Percentiles rank a stretch among this genome's conserved stretches.
phyloP scores from a whole-genome alignment of 2,888 invertebrate genomes.

The Lymantria monacha region DNA sequence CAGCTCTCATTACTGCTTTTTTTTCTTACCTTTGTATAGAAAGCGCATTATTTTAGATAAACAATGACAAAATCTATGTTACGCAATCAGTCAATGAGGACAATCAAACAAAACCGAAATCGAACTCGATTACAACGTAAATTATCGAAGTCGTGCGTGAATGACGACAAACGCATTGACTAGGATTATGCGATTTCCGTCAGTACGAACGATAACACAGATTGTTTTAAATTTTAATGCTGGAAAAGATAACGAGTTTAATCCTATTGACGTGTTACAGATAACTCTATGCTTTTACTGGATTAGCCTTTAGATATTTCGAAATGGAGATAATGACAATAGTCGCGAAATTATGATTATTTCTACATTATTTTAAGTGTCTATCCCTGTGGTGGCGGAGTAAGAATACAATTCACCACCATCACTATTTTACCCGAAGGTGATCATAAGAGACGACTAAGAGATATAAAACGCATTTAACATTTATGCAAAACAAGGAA shows the following conservation, averaged over 20 bases:
- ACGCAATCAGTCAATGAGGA: not conserved
- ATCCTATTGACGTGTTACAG: not conserved
- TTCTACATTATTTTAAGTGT: too few species aligned
- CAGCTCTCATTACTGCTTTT: too few species aligned
- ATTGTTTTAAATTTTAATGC: conserved; percentile 24
- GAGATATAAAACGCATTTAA: too few species aligned
- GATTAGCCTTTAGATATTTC: too few species aligned
- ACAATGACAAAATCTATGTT: not conserved
- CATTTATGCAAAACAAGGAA: too few species aligned
- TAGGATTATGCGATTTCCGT: conserved; percentile 53
- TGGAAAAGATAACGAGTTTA: conserved; percentile 28
- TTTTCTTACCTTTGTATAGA: not conserved
- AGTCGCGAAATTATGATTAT: too few species aligned
- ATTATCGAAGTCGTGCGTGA: conserved; percentile 52
- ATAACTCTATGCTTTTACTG: too few species aligned
- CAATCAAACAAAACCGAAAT: conserved; percentile 13
- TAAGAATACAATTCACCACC: too few species aligned
- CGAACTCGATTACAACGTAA: conserved; percentile 45
- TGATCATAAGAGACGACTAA: too few species aligned
- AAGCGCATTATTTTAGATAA: not conserved
- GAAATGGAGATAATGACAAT: too few species aligned
- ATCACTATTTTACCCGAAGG: too few species aligned
- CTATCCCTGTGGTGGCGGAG: too few species aligned
- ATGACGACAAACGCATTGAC: conserved; percentile 53
- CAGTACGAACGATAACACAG: conserved; percentile 39